Evolutionary conservation across 2,888 invertebrate species (phyloP).

Genomic region (Cryptosula pallasiana): DNA sequence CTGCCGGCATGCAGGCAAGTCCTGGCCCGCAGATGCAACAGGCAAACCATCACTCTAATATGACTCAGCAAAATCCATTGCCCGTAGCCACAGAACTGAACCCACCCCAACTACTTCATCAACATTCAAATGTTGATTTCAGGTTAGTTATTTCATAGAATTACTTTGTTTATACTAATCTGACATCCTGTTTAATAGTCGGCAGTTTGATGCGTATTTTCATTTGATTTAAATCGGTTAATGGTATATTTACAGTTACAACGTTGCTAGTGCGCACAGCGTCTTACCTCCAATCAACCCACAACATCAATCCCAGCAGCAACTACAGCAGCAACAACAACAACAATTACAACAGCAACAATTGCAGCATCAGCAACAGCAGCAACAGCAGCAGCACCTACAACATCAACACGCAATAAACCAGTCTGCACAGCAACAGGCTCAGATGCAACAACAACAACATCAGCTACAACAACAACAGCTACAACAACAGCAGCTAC

Average conservation of each 20-base stretch:
- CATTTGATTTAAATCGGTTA: too few species aligned
- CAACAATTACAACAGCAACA: neutral
- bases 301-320: conserved; percentile 27
- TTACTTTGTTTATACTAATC: too few species aligned
- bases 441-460: neutral
- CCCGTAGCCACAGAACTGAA: conserved; percentile 22
- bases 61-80: conserved; percentile 19
- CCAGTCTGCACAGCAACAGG: neutral
- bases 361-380: neutral
- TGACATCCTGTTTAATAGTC: too few species aligned
- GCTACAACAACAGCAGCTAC: conserved; percentile 10
- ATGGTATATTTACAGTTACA: too few species aligned
- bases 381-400: conserved; percentile 21
- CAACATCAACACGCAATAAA: neutral
- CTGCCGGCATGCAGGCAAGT: conserved; percentile 12
- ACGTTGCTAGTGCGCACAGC: conserved; percentile 13
- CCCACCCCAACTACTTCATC: conserved; percentile 27
- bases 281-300: conserved; percentile 24
- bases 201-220: too few species aligned
- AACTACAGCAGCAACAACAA: conserved; percentile 25
- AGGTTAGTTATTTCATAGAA: neutral
- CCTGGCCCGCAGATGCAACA: conserved; percentile 21
- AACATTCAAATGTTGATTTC: conserved; percentile 23
- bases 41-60: neutral
- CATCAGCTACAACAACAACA: neutral